Base-by-base conservation (phyloP, 2,888 invertebrate genomes). In the Pterobdella sp. region DNA sequence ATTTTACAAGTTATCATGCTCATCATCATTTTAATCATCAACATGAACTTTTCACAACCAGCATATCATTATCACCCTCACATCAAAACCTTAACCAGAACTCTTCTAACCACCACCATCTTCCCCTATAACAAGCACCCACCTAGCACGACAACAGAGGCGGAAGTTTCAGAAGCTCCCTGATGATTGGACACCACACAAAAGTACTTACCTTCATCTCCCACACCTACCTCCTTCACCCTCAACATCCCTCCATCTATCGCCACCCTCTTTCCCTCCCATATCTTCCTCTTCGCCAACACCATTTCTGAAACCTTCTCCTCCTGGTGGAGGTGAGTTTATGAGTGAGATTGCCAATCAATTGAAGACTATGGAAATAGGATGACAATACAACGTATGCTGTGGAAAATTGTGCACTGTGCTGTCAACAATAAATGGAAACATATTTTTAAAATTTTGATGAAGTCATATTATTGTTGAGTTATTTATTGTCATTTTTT, bases 151-250 rank as follows among this genome's bases (percentile, higher is more conserved):
- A 32, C 32, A n/a, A 71, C 35, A 2, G 56, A 35, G 3, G 37
- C 71, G 18, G n/a, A 52, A 10, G 18, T 7, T 63, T 71, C 71
- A 34, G 22, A 10, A 0, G 35, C 34, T 3, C 71, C 71, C 29
- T 35, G 63, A 10, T 56, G 36, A 31, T 71, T 71, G 31, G 60
- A 49, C 18, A 52, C 63, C 60, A 22, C 7, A 31, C 71, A 71
- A 63, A 63, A 71, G 37, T 71, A 71, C 29, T 37, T 29, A 3
- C 71, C 71, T 52, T 71, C 71, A 31, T 71, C 71, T n/a, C 63
- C 60, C 2, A 71, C 1, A 4, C 26, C 35, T 1, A 63, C 63
- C 10, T 42, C 37, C 0, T n/a, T 35, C 37, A 71, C 29, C 18
- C 14, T 18, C 22, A 63, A n/a, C n/a, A 29, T 18, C 0, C 36